A percentile compares a stretch with the other conserved stretches of the same genome.
Evolutionary conservation across 2,888 invertebrate genomes (phyloP).

Genomic region (Phragmatobia fuliginosa): DNA sequence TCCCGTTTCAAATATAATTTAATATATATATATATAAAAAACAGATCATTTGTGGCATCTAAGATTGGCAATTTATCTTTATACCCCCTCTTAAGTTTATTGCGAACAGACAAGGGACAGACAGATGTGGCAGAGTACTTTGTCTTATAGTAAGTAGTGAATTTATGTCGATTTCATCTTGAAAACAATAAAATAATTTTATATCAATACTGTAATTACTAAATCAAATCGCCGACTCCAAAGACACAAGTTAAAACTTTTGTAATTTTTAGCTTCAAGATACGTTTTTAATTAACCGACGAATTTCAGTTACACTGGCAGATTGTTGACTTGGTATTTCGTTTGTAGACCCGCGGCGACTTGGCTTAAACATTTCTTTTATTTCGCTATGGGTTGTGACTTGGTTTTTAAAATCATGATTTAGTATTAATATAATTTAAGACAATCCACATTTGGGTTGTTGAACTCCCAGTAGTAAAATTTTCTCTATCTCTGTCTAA

Average conservation of each 20-base stretch:
- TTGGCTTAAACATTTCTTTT: neutral
- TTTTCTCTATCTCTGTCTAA: no score
- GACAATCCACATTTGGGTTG: no score
- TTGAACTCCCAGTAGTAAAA: no score
- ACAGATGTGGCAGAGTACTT: no score
- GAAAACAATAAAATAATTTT: neutral
- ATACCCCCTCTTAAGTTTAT: no score
- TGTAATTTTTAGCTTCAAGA: conserved; percentile 53
- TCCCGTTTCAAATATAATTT: no score
- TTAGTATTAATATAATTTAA: neutral
- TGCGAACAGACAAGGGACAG: no score
- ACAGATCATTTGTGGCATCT: no score
- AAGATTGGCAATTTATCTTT: no score
- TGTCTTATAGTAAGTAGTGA: no score
- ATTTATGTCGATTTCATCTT: neutral
- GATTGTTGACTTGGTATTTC: conserved; percentile 35
- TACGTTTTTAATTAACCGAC: conserved; percentile 59
- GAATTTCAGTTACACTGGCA: conserved; percentile 39
- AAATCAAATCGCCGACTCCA: conserved; percentile 15
- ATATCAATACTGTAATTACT: neutral
- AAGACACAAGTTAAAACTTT: conserved; percentile 33
- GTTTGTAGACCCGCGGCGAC: conserved; percentile 23
- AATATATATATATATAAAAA: no score
- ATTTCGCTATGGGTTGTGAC: neutral
- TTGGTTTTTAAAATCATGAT: neutral